These are phyloP conservation scores for Spongia lamella DNA, from an alignment of 37 sponge, comb jelly and placozoan genomes.

Conservation along the genomic window DNA sequence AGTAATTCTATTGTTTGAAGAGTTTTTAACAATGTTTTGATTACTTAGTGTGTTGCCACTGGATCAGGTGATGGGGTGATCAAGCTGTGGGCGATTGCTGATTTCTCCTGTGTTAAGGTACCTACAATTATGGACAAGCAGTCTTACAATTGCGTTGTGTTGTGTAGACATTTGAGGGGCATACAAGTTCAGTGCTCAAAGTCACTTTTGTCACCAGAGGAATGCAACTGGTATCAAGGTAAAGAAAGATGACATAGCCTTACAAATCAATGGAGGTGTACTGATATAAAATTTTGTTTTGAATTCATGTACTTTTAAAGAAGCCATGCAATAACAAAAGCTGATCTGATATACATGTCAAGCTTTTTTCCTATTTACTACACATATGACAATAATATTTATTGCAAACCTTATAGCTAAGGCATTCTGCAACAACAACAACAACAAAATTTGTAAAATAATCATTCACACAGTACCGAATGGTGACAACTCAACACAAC, in stretches of 20 bases:
- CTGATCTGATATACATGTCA: too few relatives aligned
- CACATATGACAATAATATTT: too few relatives aligned
- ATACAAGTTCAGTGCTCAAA: conserved; percentile 84
- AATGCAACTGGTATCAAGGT: conserved; percentile 88
- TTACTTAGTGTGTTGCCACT: conserved; percentile 80
- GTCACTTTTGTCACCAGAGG: conserved; percentile 82
- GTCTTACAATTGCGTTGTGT: too few relatives aligned
- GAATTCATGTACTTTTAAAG: conserved; percentile 5
- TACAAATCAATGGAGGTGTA: conserved; percentile 51
- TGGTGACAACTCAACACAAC: too few relatives aligned
- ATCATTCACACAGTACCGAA: too few relatives aligned
- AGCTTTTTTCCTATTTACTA: too few relatives aligned
- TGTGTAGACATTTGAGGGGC: conserved; percentile 89
- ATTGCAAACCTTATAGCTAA: too few relatives aligned
- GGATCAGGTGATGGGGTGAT: conserved; percentile 83
- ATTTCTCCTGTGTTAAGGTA: conserved; percentile 76
- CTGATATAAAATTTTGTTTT: not conserved
- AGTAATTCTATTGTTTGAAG: too few relatives aligned
- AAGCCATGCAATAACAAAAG: too few relatives aligned
- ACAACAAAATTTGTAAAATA: too few relatives aligned
- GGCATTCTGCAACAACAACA: too few relatives aligned
- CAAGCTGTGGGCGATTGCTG: conserved; percentile 86
- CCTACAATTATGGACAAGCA: not conserved
- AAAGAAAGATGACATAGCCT: conserved; percentile 31
- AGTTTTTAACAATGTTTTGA: too few relatives aligned